phyloP scores from a whole-genome alignment of 2,888 invertebrate genomes.

The Microctonus hyperodae region DNA sequence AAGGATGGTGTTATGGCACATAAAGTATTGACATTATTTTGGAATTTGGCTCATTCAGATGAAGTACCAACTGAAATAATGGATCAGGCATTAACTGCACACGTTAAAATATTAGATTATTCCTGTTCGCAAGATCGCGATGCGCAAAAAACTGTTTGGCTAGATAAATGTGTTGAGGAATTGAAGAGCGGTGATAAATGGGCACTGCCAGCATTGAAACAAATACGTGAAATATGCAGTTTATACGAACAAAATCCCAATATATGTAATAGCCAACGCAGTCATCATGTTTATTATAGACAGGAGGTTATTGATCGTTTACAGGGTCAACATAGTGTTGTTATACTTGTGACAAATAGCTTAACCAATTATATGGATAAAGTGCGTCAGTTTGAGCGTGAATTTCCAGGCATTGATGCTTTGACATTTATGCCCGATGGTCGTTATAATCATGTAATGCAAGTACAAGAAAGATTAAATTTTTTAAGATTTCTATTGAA shows the following conservation, averaged over 20 bases:
- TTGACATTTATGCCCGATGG: conserved; percentile 82
- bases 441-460: conserved; percentile 88
- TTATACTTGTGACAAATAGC: conserved; percentile 92
- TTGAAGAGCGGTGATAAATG: conserved; percentile 86
- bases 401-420: conserved; percentile 80
- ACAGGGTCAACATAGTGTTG: conserved; percentile 90
- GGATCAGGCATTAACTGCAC: conserved; percentile 94
- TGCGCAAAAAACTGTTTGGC: conserved; percentile 94
- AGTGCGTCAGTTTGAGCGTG: conserved; percentile 74
- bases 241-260: conserved; percentile 88
- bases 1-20: conserved; percentile 99
- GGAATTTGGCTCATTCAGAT: conserved; percentile 96
- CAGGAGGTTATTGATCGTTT: conserved; percentile 87
- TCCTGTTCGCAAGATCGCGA: conserved; percentile 97
- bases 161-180: conserved; percentile 96
- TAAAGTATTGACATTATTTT: conserved; percentile 92
- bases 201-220: conserved; percentile 94
- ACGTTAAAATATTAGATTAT: conserved; percentile 97
- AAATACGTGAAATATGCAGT: conserved; percentile 94
- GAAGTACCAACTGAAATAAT: conserved; percentile 97
- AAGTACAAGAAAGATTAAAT: conserved; percentile 93
- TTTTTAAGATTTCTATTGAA: conserved; percentile 91
- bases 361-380: conserved; percentile 90
- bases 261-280: conserved; percentile 68
- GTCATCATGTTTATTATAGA: conserved; percentile 69